Percentiles rank a stretch among this genome's conserved stretches.
phyloP scores from a whole-genome alignment of 2,888 invertebrate species.

The Blastobasis lacticolella region DNA sequence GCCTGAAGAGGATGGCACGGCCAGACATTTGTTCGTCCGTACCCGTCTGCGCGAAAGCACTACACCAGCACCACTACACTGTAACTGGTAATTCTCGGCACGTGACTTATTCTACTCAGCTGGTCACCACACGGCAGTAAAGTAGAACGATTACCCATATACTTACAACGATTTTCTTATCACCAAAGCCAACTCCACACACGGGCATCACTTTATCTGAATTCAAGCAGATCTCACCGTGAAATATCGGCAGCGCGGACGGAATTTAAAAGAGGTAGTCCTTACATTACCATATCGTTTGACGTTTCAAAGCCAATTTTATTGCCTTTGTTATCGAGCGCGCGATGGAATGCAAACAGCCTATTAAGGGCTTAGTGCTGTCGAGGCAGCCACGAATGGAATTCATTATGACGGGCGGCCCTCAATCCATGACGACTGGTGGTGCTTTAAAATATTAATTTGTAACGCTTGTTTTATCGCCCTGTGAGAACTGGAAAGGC shows the following conservation, averaged over 20 bases:
- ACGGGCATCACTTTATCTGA: constrained; percentile 44
- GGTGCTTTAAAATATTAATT: too few species aligned
- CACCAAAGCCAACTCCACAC: constrained; percentile 25
- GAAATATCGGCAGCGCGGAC: constrained; percentile 58
- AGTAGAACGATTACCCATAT: too few species aligned
- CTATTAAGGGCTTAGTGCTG: constrained; percentile 36
- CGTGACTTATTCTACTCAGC: too few species aligned
- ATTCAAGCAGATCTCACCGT: constrained; percentile 58
- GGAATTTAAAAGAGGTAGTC: constrained; percentile 56
- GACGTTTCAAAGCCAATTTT: constrained; percentile 65
- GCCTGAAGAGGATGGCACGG: too few species aligned
- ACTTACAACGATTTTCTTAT: constrained; percentile 6
- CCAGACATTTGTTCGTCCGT: too few species aligned
- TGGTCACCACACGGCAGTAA: too few species aligned
- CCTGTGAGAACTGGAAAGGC: too few species aligned
- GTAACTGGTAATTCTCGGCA: too few species aligned
- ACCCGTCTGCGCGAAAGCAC: too few species aligned
- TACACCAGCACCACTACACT: too few species aligned
- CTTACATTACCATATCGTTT: constrained; percentile 66
- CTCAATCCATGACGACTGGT: too few species aligned
- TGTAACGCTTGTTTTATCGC: too few species aligned
- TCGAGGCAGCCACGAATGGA: background rate
- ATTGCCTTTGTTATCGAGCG: constrained; percentile 56
- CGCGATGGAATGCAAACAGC: constrained; percentile 56
- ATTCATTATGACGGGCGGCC: background rate